A percentile compares a stretch with the other conserved stretches of the same genome.
These are phyloP conservation scores for Folsomia candida DNA, from an alignment of 2,888 invertebrate genomes.

Conservation along the genomic window DNA sequence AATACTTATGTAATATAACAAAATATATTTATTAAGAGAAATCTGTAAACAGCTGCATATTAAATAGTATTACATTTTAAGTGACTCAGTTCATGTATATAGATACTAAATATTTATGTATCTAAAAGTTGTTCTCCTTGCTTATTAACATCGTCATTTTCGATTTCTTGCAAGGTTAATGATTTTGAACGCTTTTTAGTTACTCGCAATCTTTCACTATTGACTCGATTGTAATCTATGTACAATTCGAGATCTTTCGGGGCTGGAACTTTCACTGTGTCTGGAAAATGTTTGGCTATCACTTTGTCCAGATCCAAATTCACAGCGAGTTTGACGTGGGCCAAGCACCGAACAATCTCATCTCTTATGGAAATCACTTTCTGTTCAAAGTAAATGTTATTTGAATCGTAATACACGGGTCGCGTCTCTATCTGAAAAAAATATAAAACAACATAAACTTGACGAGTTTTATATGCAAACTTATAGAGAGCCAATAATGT, in stretches of 20 bases:
- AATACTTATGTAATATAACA: too few relatives aligned
- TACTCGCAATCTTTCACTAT: conserved; percentile 68
- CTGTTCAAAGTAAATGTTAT: conserved; percentile 78
- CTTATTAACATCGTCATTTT: too few relatives aligned
- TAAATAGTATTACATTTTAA: too few relatives aligned
- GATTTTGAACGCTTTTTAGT: neutral
- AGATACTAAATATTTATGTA: too few relatives aligned
- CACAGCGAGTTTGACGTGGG: conserved; percentile 72
- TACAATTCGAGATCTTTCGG: conserved; percentile 72
- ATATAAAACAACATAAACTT: neutral
- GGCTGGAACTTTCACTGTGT: conserved; percentile 60
- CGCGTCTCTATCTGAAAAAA: conserved; percentile 34
- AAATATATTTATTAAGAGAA: too few relatives aligned
- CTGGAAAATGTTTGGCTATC: conserved; percentile 65
- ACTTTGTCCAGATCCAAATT: conserved; percentile 63
- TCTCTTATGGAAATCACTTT: conserved; percentile 74
- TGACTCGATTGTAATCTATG: conserved; percentile 73
- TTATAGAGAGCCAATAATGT: neutral
- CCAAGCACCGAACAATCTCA: conserved; percentile 75
- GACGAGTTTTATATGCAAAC: neutral
- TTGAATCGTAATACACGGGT: conserved; percentile 82
- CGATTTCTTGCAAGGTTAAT: too few relatives aligned
- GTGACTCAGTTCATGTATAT: too few relatives aligned
- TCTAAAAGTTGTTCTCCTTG: too few relatives aligned
- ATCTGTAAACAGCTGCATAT: too few relatives aligned